Conservation (phyloP, 2,797 vertebrate genomes). For the Oryzias sinensis region DNA sequence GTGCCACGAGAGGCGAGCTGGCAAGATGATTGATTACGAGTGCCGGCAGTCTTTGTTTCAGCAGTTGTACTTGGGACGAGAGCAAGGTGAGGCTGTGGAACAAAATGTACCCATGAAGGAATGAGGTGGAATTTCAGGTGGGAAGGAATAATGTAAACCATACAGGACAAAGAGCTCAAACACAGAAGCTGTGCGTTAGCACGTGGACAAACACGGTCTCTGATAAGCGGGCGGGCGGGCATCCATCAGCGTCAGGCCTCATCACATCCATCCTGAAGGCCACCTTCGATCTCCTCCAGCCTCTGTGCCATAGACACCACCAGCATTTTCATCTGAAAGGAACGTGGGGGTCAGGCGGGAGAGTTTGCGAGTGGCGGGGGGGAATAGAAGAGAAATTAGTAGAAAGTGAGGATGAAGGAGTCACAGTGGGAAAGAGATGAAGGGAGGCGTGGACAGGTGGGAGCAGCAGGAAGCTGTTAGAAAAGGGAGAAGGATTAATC, state of each 20-base stretch:
- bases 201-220: conserved; percentile 15
- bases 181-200: background rate
- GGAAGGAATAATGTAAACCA: background rate
- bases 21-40: conserved; percentile 72
- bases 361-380: conserved; percentile 9
- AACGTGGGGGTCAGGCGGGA: background rate
- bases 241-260: conserved; percentile 26
- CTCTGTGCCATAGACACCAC: conserved; percentile 77
- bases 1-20: conserved; percentile 48
- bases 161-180: background rate
- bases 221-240: background rate
- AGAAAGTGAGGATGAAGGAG: conserved; percentile 5
- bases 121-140: conserved; percentile 16
- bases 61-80: conserved; percentile 51
- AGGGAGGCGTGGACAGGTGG: conserved; percentile 55
- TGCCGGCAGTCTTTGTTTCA: conserved; percentile 58
- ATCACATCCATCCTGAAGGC: conserved; percentile 50
- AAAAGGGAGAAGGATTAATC: conserved; percentile 52
- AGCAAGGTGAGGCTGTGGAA: conserved; percentile 34
- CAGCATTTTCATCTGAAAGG: conserved; percentile 76
- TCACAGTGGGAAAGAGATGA: conserved; percentile 9
- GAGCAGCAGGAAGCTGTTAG: conserved; percentile 43
- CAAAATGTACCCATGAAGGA: conserved; percentile 17
- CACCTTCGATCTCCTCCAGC: conserved; percentile 70
- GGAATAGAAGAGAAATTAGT: conserved; percentile 1